Percentiles rank a stretch among this genome's conserved stretches.
Evolutionary conservation across 1,140 invertebrate species (phyloP).

Genomic region (Choristoneura fumiferana): DNA sequence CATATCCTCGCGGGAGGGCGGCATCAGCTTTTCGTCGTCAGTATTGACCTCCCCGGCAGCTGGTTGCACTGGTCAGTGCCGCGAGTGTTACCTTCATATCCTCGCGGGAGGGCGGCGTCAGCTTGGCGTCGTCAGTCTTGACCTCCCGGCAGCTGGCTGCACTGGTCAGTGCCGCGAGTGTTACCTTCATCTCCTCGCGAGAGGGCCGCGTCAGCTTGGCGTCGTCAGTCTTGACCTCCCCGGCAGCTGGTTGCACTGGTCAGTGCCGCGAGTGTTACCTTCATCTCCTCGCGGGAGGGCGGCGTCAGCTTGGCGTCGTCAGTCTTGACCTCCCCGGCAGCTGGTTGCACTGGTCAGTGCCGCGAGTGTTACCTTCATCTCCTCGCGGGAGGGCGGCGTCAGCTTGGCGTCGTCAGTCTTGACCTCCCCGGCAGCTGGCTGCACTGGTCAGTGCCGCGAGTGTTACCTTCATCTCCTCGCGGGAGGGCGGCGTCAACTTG

Average conservation of each 20-base stretch:
- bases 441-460: constrained; percentile 95
- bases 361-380: constrained; percentile 57
- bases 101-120: constrained; percentile 90
- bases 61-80: too few relatives aligned
- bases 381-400: constrained; percentile 91
- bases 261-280: too few relatives aligned
- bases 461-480: constrained; percentile 77
- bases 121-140: constrained; percentile 95
- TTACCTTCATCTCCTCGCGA: too few relatives aligned
- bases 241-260: too few relatives aligned
- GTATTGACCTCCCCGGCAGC: constrained; percentile 75
- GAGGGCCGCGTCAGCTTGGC: too few relatives aligned
- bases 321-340: too few relatives aligned
- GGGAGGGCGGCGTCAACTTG: constrained; percentile 93
- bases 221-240: too few relatives aligned
- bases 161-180: too few relatives aligned
- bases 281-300: too few relatives aligned
- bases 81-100: constrained; percentile 61
- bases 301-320: too few relatives aligned
- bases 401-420: constrained; percentile 97
- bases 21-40: constrained; percentile 95
- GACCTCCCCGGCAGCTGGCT: constrained; percentile 99
- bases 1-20: constrained; percentile 87
- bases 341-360: too few relatives aligned
- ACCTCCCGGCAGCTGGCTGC: too few relatives aligned